These are phyloP conservation scores for Rhyacichthys aspro DNA, from an alignment of 2,797 vertebrate species.

Conservation along the genomic window DNA sequence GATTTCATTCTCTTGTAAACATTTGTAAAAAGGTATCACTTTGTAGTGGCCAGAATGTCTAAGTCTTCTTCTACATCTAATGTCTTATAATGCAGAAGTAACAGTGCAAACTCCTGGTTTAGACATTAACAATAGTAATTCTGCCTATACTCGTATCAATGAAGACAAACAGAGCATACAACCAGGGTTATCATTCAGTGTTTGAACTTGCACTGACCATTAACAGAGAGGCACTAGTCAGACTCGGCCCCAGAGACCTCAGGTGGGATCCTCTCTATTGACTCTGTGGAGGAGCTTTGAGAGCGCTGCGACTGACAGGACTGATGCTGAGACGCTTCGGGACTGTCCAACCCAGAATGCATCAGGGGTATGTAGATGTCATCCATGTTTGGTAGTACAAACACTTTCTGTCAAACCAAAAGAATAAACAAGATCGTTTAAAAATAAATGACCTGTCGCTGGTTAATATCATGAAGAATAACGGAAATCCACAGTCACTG, in stretches of 20 bases:
- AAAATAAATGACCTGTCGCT: no score
- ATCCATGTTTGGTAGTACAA: slow-evolving; percentile 94
- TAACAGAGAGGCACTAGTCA: slow-evolving; percentile 60
- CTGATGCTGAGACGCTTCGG: slow-evolving; percentile 24
- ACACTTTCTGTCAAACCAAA: slow-evolving; percentile 81
- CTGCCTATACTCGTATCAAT: not conserved
- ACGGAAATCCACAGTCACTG: no score
- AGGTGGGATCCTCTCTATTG: slow-evolving; percentile 49
- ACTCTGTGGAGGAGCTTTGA: slow-evolving; percentile 64
- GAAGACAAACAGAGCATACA: slow-evolving; percentile 3
- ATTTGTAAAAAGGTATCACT: slow-evolving; percentile 49
- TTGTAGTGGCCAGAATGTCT: slow-evolving; percentile 5
- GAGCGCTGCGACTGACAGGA: slow-evolving; percentile 12
- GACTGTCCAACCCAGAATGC: slow-evolving; percentile 73
- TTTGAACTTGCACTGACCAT: slow-evolving; percentile 5
- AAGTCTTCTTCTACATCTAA: not conserved
- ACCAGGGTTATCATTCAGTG: not conserved
- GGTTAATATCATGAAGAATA: no score
- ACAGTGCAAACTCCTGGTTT: slow-evolving; percentile 23
- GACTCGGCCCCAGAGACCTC: slow-evolving; percentile 46
- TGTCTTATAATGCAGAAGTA: not conserved
- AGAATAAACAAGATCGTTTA: not conserved
- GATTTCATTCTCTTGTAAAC: slow-evolving; percentile 62
- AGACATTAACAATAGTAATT: slow-evolving; percentile 7
- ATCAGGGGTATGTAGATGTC: slow-evolving; percentile 90